A percentile compares a stretch with the other conserved stretches of the same genome.
These are phyloP conservation scores for Gallinago media DNA, from an alignment of 2,113 vertebrate genomes.

Conservation along the genomic window DNA sequence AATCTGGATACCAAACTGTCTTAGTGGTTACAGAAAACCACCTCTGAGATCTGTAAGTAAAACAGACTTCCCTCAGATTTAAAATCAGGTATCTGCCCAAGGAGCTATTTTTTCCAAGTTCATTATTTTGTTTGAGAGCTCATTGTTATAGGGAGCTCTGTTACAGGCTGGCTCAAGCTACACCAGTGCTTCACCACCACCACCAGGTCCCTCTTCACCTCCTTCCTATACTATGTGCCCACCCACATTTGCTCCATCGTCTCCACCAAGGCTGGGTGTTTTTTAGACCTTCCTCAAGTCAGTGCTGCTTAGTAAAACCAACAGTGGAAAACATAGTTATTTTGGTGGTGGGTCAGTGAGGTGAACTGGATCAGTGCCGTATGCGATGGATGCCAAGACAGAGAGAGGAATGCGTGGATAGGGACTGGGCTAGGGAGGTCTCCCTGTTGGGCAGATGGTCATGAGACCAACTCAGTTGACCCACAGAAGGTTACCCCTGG, in stretches of 20 bases:
- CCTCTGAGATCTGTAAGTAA: background rate
- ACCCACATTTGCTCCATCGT: background rate
- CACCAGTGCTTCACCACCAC: accelerated
- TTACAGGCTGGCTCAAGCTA: background rate
- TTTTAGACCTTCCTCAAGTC: background rate
- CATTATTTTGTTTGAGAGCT: background rate
- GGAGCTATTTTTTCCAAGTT: background rate
- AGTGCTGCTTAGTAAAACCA: background rate
- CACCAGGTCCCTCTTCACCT: background rate
- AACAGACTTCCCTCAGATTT: background rate
- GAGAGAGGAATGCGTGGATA: background rate
- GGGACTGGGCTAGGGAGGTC: background rate
- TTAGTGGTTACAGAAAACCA: background rate
- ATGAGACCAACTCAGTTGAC: background rate
- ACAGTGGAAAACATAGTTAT: background rate
- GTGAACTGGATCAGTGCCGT: accelerated
- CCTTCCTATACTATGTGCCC: background rate
- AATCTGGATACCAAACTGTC: background rate
- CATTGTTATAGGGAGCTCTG: background rate
- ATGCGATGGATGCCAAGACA: background rate
- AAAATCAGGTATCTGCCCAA: background rate
- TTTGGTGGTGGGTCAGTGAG: background rate
- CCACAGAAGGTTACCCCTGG: background rate
- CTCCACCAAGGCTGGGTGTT: background rate
- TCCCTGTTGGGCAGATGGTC: background rate